Evolutionary conservation across 2,888 invertebrate genomes (phyloP), one percentile per base, ranked within the genome.

Genomic region (Pachliopta kotzebuea): DNA sequence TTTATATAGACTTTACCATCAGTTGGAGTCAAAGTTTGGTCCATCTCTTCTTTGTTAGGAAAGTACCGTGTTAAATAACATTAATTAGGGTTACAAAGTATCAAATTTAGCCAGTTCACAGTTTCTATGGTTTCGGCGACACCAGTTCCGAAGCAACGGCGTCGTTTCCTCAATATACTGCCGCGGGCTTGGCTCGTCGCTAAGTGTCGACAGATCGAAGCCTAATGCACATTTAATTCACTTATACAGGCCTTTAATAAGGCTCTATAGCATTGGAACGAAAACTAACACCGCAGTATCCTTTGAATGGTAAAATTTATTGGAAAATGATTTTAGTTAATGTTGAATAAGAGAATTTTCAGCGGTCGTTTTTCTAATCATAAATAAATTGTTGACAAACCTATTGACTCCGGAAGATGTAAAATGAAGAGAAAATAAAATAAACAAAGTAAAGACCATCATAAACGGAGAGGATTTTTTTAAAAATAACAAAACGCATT

Each of bases 101-200:
- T 76, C 81, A 84, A 85, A 61, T 73, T 20, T 0, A 18, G 2
- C 63, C 66, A 23, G 20, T 26, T 23, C 54, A 37, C 18, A 67
- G 37, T 29, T 56, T 64, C 49, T 18, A 54, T 74, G 80, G 81
- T 83, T 87, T 81, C 70, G 86, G 83, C 78, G 80, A 80, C 79
- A 80, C 81, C 77, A 79, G 76, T 77, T 78, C 78, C 76, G 45
- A 78, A 80, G 72, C 82, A 86, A 87, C 83, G 76, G 81, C 86
- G 84, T 84, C 86, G 83, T 86, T 87, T 73, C 73, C 74, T 76
- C 81, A 77, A 87, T 85, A 83, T 84, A 84, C 82, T 77, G 77
- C 77, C 69, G 68, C 72, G 73, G 75, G 72, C 79, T 74, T 79
- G 79, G 78, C 76, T 75, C 76, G 74, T 74, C 74, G 79, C 81